Conservation (phyloP, 2,888 invertebrate species). For the Fabriciana adippe region DNA sequence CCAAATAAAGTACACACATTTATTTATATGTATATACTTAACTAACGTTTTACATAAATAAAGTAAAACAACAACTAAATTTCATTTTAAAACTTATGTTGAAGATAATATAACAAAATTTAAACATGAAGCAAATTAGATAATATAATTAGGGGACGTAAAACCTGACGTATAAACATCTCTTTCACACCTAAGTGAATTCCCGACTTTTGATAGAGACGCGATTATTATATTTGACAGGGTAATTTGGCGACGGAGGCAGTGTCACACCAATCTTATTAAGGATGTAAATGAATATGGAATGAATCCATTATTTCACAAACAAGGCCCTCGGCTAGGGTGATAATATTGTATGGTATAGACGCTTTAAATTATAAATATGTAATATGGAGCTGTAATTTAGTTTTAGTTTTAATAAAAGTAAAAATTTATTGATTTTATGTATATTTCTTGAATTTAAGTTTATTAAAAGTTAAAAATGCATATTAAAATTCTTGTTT, state of each 20-base stretch:
- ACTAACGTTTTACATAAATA: conserved; percentile 4
- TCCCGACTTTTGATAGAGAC: conserved; percentile 49
- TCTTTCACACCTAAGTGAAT: conserved; percentile 48
- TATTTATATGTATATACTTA: background rate
- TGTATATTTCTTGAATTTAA: background rate
- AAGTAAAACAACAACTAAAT: conserved; percentile 47
- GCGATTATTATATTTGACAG: conserved; percentile 77
- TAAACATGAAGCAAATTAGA: conserved; percentile 72
- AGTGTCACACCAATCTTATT: conserved; percentile 74
- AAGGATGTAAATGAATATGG: conserved; percentile 80
- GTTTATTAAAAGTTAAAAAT: too few relatives aligned
- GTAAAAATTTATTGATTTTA: background rate
- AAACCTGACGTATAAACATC: conserved; percentile 48
- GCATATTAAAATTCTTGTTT: too few relatives aligned
- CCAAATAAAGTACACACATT: too few relatives aligned
- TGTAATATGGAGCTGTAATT: conserved; percentile 52
- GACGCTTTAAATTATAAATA: conserved; percentile 48
- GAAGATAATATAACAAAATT: conserved; percentile 70
- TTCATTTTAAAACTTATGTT: conserved; percentile 13
- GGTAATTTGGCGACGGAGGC: conserved; percentile 69
- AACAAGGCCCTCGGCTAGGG: conserved; percentile 67
- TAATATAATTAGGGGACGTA: conserved; percentile 57
- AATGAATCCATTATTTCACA: conserved; percentile 81
- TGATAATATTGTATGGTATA: conserved; percentile 66
- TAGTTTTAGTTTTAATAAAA: background rate